A percentile compares a stretch with the other conserved stretches of the same genome.
Evolutionary conservation across 2,888 invertebrate genomes (phyloP).

Genomic region (Athripsodes cinereus): DNA sequence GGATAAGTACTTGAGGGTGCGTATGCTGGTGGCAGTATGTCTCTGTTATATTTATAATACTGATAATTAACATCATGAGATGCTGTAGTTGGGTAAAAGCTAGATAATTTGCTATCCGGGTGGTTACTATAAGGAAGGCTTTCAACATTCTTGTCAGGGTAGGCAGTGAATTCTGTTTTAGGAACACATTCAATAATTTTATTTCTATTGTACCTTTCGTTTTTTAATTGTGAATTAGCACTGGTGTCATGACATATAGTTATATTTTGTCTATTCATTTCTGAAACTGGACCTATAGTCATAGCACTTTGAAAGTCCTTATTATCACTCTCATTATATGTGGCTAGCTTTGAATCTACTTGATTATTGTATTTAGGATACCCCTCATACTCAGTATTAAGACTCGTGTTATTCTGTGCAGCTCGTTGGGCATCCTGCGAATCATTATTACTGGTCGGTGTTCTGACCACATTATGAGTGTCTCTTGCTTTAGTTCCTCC

Average conservation of each 20-base stretch:
- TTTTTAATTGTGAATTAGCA: conserved; percentile 9
- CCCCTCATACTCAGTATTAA: not conserved
- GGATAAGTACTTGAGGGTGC: too few relatives aligned
- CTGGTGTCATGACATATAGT: conserved; percentile 19
- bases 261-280: conserved; percentile 44
- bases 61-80: not conserved
- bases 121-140: not conserved
- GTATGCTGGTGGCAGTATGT: not conserved
- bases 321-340: conserved; percentile 44
- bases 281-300: conserved; percentile 51
- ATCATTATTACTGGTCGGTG: not conserved
- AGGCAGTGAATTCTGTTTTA: not conserved
- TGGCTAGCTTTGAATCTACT: conserved; percentile 38
- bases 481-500: conserved; percentile 42
- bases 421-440: not conserved
- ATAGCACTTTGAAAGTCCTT: conserved; percentile 53
- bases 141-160: not conserved
- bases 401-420: not conserved
- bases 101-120: not conserved
- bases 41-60: not conserved
- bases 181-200: not conserved
- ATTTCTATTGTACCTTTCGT: not conserved
- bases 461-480: not conserved
- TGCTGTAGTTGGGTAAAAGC: not conserved
- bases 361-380: not conserved